Conservation (phyloP, 2,797 vertebrate species). For the Lepidocolaptes lacrymiger region DNA sequence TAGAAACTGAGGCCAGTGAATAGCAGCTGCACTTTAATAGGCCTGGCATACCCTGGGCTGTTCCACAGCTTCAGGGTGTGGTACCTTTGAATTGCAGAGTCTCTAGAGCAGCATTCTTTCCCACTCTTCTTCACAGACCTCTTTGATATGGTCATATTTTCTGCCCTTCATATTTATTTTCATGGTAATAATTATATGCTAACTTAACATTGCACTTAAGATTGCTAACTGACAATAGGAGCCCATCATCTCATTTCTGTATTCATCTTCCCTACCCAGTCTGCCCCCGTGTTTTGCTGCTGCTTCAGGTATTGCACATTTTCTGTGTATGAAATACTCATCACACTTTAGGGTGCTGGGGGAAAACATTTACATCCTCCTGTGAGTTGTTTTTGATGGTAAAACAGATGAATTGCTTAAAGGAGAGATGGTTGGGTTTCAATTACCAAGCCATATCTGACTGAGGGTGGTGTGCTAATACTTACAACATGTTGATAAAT, state of each 20-base stretch:
- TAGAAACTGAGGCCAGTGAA: neutral
- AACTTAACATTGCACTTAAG: neutral
- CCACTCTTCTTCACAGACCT: neutral
- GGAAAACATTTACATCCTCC: neutral
- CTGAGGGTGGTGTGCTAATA: neutral
- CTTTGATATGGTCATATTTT: neutral
- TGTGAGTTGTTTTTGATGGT: neutral
- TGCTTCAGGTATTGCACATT: neutral
- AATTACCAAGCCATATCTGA: accelerated
- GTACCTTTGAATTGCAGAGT: accelerated
- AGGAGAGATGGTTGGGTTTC: neutral
- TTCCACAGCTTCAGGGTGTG: accelerated
- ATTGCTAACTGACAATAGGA: neutral
- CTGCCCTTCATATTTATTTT: neutral
- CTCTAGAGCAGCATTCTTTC: neutral
- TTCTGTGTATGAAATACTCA: neutral
- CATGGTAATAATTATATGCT: neutral
- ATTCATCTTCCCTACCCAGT: neutral
- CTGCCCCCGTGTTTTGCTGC: accelerated
- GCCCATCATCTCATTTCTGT: accelerated
- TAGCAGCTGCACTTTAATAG: neutral
- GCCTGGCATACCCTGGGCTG: neutral
- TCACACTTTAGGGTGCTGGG: neutral
- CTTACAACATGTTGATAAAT: neutral
- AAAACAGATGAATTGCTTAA: neutral